Evolutionary conservation across 1,140 invertebrate genomes (phyloP).

Genomic region (Lineus longissimus): DNA sequence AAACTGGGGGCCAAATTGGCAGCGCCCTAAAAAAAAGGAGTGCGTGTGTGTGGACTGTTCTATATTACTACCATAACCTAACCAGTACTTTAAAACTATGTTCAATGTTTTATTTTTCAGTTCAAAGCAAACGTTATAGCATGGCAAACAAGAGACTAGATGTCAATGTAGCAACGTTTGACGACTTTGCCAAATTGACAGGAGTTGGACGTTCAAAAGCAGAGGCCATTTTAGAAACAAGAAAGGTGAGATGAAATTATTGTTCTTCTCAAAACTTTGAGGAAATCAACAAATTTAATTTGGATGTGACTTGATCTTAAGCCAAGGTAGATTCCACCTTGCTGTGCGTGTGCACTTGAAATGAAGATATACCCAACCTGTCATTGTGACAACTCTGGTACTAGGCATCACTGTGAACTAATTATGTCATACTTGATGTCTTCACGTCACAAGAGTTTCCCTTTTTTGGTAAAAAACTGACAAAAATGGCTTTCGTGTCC

Average conservation of each 20-base stretch:
- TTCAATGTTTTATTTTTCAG: no score
- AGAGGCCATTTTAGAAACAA: conserved; percentile 52
- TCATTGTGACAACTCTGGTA: neutral
- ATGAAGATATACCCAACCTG: neutral
- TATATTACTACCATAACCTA: no score
- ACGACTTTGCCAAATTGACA: conserved; percentile 48
- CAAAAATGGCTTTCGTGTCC: no score
- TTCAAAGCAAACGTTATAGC: no score
- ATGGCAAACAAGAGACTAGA: conserved; percentile 28
- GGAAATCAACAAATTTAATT: conserved; percentile 7
- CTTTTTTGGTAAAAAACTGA: no score
- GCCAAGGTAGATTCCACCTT: neutral
- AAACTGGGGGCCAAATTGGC: no score
- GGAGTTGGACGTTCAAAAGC: conserved; percentile 52
- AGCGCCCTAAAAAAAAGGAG: no score
- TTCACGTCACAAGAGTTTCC: no score
- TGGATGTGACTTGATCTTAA: neutral
- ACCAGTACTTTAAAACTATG: no score
- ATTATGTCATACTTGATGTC: neutral
- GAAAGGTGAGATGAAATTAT: conserved; percentile 42
- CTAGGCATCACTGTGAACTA: neutral
- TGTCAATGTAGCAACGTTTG: conserved; percentile 47
- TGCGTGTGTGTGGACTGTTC: no score
- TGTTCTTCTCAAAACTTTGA: conserved; percentile 1
- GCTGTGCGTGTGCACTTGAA: neutral